These are phyloP conservation scores for Heterocephalus glaber DNA, from an alignment of 2,113 vertebrate species.

Conservation along the genomic window DNA sequence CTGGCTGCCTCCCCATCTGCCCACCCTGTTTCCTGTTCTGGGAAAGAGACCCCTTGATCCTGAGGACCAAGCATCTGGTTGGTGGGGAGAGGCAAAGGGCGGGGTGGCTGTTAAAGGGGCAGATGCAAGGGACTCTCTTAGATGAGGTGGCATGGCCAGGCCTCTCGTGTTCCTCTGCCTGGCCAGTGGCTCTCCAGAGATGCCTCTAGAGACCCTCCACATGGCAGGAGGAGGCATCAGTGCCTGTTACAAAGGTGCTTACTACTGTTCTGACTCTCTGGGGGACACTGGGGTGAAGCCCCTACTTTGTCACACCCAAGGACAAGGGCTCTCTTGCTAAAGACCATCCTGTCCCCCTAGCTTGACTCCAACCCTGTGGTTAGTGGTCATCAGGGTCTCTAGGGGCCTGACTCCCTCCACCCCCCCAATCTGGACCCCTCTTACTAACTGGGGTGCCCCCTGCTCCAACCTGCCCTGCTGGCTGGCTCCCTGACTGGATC, in stretches of 20 bases:
- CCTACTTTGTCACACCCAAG: fast-evolving
- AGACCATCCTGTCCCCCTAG: background rate
- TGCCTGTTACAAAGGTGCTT: background rate
- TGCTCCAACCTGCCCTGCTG: fast-evolving
- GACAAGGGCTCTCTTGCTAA: background rate
- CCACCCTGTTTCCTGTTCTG: background rate
- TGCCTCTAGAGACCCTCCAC: background rate
- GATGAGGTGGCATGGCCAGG: background rate
- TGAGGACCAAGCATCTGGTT: background rate
- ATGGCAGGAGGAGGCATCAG: background rate
- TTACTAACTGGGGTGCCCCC: fast-evolving
- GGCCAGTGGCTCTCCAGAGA: background rate
- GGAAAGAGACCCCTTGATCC: background rate
- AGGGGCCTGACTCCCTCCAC: too few relatives aligned
- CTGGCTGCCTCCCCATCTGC: background rate
- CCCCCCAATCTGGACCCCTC: too few relatives aligned
- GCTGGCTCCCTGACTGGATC: background rate
- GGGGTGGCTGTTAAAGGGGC: background rate
- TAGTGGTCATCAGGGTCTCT: background rate
- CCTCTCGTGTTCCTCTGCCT: background rate
- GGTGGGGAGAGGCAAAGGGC: background rate
- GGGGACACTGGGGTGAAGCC: fast-evolving
- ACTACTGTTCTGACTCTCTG: background rate
- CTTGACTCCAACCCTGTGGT: background rate
- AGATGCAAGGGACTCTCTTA: background rate